Evolutionary conservation across 2,888 invertebrate species (phyloP), one percentile per base, ranked within the genome.

Genomic region (Cynaeus angustus): DNA sequence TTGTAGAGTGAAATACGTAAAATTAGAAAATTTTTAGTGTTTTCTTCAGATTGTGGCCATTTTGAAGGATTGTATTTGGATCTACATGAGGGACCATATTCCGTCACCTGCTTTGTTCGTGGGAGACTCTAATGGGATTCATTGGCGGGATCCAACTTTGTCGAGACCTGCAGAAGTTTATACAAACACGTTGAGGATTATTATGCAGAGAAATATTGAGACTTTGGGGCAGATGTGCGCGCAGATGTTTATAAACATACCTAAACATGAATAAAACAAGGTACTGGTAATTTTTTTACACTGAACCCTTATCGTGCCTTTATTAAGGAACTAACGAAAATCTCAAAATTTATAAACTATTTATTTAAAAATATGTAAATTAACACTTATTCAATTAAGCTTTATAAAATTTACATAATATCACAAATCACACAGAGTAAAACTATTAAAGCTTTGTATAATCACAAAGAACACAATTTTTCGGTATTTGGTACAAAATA

Each of bases 1-100:
- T 79, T 79, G 77, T 72, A n/a, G 33, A 33, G 28, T 33, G 33
- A 33, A 21, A 21, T n/a, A n/a, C n/a, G 21, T 21, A 21, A 21
- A 4, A 21, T 21, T 4, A 4, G 21, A 21, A 4, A 3, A 1
- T 21, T 4, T 21, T 21, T 4, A 21, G 2, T 21, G 21, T 21
- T 1, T 21, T 21, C n/a, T 73, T 66, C 81, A 91, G 94, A 91
- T 95, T 72, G 93, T 93, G 3, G 89, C 92, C 76, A 88, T 97
- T 61, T 84, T 97, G 74, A 89, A 93, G 55, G 96, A 96, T 80
- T 94, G 94, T 79, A 88, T 97, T 66, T 97, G 96, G 96, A 92
- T 92, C 78, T 97, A 95, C 81, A 92, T 96, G 83, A 90, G 94
- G 74, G 96, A 96, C 81, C 91, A 96, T 81, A 94, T 96, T 14